Conservation (phyloP, 2,113 vertebrate genomes). For the Glareola pratincola region DNA sequence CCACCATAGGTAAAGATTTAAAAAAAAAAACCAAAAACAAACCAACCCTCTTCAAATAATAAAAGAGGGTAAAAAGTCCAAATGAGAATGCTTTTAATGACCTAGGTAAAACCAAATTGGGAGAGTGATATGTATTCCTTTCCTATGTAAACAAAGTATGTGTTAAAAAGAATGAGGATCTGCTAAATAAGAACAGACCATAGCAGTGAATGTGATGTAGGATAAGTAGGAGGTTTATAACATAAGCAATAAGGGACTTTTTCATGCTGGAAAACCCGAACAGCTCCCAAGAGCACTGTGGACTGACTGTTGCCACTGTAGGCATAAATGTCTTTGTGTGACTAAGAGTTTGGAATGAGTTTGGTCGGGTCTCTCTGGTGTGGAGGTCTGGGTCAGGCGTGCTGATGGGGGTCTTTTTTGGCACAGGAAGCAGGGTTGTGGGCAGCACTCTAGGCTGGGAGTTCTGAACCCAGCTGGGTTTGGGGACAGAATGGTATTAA, state of each 20-base stretch:
- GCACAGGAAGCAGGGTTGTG: not conserved
- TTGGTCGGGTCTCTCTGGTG: not conserved
- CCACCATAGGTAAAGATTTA: not conserved
- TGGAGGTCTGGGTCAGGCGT: not conserved
- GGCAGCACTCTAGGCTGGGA: not conserved
- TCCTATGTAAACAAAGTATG: not conserved
- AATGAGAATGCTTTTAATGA: not conserved
- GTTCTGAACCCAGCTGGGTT: not conserved
- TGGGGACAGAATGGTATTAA: not conserved
- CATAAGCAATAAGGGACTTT: not conserved
- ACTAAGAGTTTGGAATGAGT: not conserved
- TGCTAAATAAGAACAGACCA: not conserved
- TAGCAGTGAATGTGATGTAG: not conserved
- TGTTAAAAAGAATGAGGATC: not conserved
- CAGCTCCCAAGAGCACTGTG: not conserved
- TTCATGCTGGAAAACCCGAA: not conserved
- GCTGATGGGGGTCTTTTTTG: not conserved
- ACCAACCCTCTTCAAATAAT: not conserved
- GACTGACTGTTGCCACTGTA: accelerated
- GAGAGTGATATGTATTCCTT: not conserved
- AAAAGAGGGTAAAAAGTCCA: not conserved
- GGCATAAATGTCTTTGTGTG: too few species aligned
- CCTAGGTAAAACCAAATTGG: not conserved
- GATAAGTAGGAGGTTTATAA: not conserved
- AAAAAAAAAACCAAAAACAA: not conserved